Evolutionary conservation across 1,140 invertebrate genomes (phyloP).

Genomic region (Eumeta japonica): DNA sequence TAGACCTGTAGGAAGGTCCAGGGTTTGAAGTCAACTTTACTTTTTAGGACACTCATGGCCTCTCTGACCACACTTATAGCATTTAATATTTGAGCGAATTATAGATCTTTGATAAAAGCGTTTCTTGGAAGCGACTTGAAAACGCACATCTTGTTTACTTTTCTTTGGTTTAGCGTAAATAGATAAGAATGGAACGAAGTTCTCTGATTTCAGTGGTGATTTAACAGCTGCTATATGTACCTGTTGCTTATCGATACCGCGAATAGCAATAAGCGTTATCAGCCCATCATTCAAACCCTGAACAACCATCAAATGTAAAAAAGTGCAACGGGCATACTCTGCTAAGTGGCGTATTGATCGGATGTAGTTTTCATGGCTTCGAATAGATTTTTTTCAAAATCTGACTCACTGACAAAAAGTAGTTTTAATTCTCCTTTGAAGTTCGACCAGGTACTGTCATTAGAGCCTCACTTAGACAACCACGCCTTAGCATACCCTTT

Average conservation of each 20-base stretch:
- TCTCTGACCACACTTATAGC: background rate
- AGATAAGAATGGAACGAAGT: background rate
- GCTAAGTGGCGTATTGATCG: constrained; percentile 5
- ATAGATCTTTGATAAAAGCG: background rate
- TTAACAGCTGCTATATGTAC: background rate
- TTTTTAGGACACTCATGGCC: background rate
- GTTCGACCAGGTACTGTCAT: constrained; percentile 1
- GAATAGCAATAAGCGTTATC: constrained; percentile 7
- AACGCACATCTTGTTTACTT: background rate
- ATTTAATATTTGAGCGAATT: background rate
- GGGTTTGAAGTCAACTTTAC: too few species aligned
- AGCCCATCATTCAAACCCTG: constrained; percentile 7
- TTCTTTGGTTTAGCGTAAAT: background rate
- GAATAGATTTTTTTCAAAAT: constrained; percentile 7
- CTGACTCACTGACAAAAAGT: background rate
- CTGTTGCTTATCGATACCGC: background rate
- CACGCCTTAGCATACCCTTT: constrained; percentile 1
- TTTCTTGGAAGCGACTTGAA: background rate
- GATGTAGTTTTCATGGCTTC: constrained; percentile 7
- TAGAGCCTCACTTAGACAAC: constrained; percentile 1
- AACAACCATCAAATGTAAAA: constrained; percentile 7
- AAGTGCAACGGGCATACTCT: constrained; percentile 7
- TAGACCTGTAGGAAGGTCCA: too few species aligned
- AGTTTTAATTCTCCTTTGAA: constrained; percentile 1
- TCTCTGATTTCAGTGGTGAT: background rate